Conservation (phyloP, 2,888 invertebrate species). For the Dasysyrphus albostriatus region DNA sequence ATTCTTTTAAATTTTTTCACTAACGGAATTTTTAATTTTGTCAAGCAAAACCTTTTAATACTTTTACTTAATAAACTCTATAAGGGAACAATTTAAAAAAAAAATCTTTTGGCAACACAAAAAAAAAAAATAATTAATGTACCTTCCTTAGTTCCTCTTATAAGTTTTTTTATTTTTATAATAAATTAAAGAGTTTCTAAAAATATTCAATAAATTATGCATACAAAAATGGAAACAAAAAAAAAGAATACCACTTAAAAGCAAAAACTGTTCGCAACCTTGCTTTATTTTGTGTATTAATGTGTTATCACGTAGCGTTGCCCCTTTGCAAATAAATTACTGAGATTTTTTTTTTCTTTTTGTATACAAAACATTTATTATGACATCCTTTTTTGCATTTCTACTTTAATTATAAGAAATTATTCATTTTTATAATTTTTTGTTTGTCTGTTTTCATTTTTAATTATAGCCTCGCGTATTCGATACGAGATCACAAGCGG, state of each 20-base stretch:
- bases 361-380: neutral
- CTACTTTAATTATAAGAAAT: conserved; percentile 21
- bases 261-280: neutral
- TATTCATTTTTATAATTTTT: conserved; percentile 27
- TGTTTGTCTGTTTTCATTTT: neutral
- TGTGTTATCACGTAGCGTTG: neutral
- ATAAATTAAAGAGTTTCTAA: neutral
- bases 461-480: conserved; percentile 95
- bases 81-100: too few species aligned
- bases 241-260: neutral
- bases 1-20: too few species aligned
- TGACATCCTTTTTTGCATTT: neutral
- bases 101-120: too few species aligned
- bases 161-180: neutral
- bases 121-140: too few species aligned
- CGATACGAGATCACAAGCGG: conserved; percentile 99
- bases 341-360: neutral
- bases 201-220: neutral
- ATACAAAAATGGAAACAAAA: neutral
- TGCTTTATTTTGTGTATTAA: conserved; percentile 11
- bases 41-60: too few species aligned
- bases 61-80: too few species aligned
- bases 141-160: neutral
- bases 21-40: too few species aligned
- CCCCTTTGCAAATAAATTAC: neutral